phyloP scores from a whole-genome alignment of 2,797 vertebrate species.

The Crypturellus tataupa region DNA sequence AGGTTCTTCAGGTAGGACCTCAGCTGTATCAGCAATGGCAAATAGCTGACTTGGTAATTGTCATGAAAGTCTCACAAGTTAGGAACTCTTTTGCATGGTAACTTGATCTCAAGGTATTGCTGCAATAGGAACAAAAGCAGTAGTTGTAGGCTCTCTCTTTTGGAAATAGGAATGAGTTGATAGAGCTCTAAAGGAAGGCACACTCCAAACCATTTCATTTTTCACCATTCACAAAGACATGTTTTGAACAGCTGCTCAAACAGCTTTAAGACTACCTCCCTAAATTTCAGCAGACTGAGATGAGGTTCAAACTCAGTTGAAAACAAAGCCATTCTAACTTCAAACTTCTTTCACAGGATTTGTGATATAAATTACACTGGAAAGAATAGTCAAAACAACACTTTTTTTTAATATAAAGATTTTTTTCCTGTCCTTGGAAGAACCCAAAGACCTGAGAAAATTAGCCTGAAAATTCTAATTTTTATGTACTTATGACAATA shows the following conservation, averaged over 20 bases:
- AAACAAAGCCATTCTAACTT: slow-evolving; percentile 11
- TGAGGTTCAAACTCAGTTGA: background rate
- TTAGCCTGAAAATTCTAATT: background rate
- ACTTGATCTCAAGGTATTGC: background rate
- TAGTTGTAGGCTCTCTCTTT: background rate
- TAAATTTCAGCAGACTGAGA: background rate
- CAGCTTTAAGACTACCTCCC: background rate
- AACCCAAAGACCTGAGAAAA: background rate
- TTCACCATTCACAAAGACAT: background rate
- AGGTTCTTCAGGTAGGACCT: background rate
- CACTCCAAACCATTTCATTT: background rate
- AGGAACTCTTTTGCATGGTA: background rate
- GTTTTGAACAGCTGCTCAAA: background rate
- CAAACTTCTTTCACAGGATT: background rate
- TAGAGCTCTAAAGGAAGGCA: background rate
- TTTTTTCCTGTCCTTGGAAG: background rate
- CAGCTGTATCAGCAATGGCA: background rate
- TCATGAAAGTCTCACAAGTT: background rate
- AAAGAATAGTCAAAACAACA: background rate
- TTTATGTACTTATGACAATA: background rate
- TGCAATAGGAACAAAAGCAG: background rate
- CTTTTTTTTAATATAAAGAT: background rate
- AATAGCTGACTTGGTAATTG: background rate
- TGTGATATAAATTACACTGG: slow-evolving; percentile 16
- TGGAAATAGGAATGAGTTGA: background rate